phyloP scores from a whole-genome alignment of 2,888 invertebrate genomes.

The Embidobia sp. region DNA sequence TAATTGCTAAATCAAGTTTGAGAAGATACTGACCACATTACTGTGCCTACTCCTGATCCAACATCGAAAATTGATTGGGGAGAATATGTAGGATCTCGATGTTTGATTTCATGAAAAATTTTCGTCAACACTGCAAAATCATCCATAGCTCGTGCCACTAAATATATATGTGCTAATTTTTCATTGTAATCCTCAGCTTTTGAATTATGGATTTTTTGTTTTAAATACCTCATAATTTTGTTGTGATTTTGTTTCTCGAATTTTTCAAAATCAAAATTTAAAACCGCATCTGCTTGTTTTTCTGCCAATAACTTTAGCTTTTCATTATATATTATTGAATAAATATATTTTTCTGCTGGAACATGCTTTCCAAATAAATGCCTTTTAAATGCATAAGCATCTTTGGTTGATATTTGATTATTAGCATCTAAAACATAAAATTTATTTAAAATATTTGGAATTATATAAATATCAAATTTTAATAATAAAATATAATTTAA shows the following conservation, averaged over 20 bases:
- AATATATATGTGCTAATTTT: constrained; percentile 85
- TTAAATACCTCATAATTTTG: constrained; percentile 84
- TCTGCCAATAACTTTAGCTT: constrained; percentile 69
- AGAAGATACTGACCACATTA: constrained; percentile 86
- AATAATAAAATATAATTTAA: no score
- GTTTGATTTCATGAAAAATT: constrained; percentile 89
- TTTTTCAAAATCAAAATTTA: no score
- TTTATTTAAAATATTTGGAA: background rate
- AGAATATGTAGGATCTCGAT: constrained; percentile 85
- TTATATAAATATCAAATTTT: no score
- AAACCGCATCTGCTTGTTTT: no score
- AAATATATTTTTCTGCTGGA: constrained; percentile 85
- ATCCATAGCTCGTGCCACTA: constrained; percentile 86
- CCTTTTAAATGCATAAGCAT: constrained; percentile 83
- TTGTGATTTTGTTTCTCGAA: constrained; percentile 82
- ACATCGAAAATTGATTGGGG: constrained; percentile 93
- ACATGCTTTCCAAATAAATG: constrained; percentile 85
- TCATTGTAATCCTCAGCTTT: constrained; percentile 87
- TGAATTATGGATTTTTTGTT: constrained; percentile 88
- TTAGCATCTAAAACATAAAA: constrained; percentile 1
- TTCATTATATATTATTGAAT: constrained; percentile 78
- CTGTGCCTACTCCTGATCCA: constrained; percentile 95
- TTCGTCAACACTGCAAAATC: constrained; percentile 89
- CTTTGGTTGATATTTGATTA: constrained; percentile 70
- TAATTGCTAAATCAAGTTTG: constrained; percentile 4